Conservation (phyloP, 64 coral and sea anemone species). For the Porites australiensis region DNA sequence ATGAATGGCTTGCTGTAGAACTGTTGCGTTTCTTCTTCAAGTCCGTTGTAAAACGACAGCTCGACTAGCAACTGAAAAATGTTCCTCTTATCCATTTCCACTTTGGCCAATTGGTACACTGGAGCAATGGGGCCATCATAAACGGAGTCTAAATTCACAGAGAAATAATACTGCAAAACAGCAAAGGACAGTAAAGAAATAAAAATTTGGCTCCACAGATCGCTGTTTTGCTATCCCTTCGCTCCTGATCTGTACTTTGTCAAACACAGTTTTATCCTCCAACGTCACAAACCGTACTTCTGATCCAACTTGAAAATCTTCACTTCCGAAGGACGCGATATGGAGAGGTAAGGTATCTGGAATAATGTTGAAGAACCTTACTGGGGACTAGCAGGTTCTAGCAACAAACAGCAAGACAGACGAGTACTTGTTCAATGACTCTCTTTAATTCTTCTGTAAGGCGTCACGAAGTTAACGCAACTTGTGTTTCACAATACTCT, state of each 20-base stretch:
- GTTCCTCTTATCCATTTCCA: conserved; percentile 70
- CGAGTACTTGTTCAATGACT: no score
- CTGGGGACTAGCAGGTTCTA: no score
- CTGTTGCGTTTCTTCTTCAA: conserved; percentile 49
- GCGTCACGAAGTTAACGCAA: no score
- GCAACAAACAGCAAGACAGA: no score
- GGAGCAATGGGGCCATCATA: conserved; percentile 69
- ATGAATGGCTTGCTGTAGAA: conserved; percentile 78
- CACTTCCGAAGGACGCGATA: conserved; percentile 16
- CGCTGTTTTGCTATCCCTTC: conserved; percentile 60
- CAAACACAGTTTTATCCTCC: conserved; percentile 21
- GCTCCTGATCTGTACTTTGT: conserved; percentile 56
- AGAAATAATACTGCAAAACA: conserved; percentile 67
- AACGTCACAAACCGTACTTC: conserved; percentile 39
- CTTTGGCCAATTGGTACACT: conserved; percentile 79
- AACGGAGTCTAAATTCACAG: conserved; percentile 73
- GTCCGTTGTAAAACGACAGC: conserved; percentile 54
- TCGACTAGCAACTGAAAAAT: conserved; percentile 65
- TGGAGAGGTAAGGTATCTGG: no score
- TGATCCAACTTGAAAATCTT: neutral
- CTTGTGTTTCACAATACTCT: no score
- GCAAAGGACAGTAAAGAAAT: neutral
- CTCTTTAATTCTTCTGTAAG: no score
- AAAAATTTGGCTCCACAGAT: no score
- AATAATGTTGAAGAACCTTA: no score